Evolutionary conservation across 2,797 vertebrate species (phyloP).

Genomic region (Pelodytes ibericus): DNA sequence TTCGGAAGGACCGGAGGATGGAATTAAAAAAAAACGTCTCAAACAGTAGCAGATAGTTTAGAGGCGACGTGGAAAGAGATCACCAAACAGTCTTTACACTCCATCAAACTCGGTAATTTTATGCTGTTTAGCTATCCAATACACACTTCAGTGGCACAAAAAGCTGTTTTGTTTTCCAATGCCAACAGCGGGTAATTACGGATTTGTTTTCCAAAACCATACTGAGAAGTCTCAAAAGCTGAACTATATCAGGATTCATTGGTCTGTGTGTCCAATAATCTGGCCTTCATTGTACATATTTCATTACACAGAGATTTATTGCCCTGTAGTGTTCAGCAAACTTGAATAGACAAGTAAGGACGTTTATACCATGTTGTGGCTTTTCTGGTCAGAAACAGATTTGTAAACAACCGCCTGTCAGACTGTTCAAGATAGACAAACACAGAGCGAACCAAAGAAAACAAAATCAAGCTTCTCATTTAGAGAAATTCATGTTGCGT

Average conservation of each 20-base stretch:
- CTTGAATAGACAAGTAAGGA: constrained; percentile 53
- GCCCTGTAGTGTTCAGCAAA: constrained; percentile 46
- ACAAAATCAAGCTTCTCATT: constrained; percentile 77
- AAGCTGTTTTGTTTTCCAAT: constrained; percentile 32
- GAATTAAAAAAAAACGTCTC: neutral
- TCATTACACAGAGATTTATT: constrained; percentile 47
- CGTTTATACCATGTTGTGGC: constrained; percentile 68
- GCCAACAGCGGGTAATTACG: constrained; percentile 46
- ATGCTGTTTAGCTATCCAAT: constrained; percentile 32
- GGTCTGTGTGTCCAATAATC: constrained; percentile 19
- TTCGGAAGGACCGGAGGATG: neutral
- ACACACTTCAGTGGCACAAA: constrained; percentile 28
- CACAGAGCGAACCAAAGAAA: constrained; percentile 78
- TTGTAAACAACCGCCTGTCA: constrained; percentile 85
- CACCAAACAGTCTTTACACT: constrained; percentile 28
- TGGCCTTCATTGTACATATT: constrained; percentile 32
- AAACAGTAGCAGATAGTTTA: neutral
- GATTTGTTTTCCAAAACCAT: constrained; percentile 49
- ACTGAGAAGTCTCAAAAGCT: constrained; percentile 39
- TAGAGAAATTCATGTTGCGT: constrained; percentile 75
- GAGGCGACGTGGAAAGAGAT: constrained; percentile 17
- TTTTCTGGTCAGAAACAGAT: constrained; percentile 76
- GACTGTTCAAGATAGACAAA: constrained; percentile 79
- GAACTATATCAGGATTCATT: constrained; percentile 47
- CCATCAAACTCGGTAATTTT: constrained; percentile 32